Percentiles rank a stretch among this genome's conserved stretches.
Evolutionary conservation across 2,888 invertebrate genomes (phyloP).

Genomic region (Frankliniella fusca): DNA sequence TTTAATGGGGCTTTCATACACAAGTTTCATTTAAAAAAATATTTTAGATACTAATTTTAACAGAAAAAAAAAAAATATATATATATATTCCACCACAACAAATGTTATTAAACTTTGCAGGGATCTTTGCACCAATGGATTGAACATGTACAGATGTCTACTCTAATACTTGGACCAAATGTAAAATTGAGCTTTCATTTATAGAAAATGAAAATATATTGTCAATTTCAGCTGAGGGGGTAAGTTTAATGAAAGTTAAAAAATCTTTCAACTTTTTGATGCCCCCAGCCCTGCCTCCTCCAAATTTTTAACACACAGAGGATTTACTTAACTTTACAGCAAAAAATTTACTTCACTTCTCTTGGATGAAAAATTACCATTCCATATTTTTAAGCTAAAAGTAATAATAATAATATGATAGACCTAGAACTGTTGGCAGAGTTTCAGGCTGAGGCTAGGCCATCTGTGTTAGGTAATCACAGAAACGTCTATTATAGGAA

Average conservation of each 20-base stretch:
- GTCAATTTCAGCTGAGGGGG: not conserved
- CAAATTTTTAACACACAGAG: too few relatives aligned
- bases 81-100: too few relatives aligned
- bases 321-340: too few relatives aligned
- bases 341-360: not conserved
- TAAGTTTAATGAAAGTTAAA: not conserved
- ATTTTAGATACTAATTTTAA: too few relatives aligned
- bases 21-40: not conserved
- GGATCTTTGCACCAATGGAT: too few relatives aligned
- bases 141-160: too few relatives aligned
- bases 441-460: not conserved
- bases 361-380: not conserved
- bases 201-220: too few relatives aligned
- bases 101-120: too few relatives aligned
- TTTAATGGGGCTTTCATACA: constrained; percentile 7
- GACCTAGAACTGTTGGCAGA: not conserved
- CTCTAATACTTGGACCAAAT: too few relatives aligned
- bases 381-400: not conserved
- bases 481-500: constrained; percentile 6
- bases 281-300: not conserved
- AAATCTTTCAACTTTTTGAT: not conserved
- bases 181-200: too few relatives aligned
- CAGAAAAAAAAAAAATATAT: too few relatives aligned
- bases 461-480: not conserved
- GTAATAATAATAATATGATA: not conserved